A percentile compares a stretch with the other conserved stretches of the same genome.
Evolutionary conservation across 2,113 vertebrate species (phyloP).

Genomic region (Peromyscus maniculatus): DNA sequence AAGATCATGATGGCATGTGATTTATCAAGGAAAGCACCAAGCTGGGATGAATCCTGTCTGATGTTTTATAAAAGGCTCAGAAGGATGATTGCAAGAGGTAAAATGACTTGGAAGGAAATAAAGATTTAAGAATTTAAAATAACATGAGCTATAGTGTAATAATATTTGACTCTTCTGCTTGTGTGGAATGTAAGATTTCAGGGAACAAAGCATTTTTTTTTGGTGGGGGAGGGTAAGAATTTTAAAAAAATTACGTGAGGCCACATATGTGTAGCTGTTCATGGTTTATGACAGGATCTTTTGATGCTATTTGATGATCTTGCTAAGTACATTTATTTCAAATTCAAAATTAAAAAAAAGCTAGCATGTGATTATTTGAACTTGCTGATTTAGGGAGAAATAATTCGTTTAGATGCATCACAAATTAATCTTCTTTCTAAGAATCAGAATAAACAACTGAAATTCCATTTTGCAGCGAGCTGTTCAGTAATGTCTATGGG

Average conservation of each 20-base stretch:
- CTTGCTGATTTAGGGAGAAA: conserved; percentile 78
- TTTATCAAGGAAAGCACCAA: conserved; percentile 45
- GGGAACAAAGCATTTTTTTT: not conserved
- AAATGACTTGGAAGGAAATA: conserved; percentile 48
- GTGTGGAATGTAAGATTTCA: conserved; percentile 56
- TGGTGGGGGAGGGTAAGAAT: not conserved
- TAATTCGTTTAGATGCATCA: conserved; percentile 78
- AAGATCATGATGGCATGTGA: not conserved
- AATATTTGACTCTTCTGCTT: conserved; percentile 38
- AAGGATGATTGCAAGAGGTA: conserved; percentile 50
- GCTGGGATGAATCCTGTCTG: conserved; percentile 32
- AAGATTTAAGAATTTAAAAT: conserved; percentile 61
- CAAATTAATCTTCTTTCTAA: conserved; percentile 81
- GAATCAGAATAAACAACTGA: conserved; percentile 67
- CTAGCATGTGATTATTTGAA: conserved; percentile 75
- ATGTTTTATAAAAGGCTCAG: conserved; percentile 51
- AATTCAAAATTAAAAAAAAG: conserved; percentile 32
- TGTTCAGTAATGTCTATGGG: conserved; percentile 76
- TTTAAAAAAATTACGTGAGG: not conserved
- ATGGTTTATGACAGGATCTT: not conserved
- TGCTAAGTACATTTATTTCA: conserved; percentile 48
- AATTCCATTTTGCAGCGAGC: conserved; percentile 75
- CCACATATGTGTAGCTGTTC: not conserved
- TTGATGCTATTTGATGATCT: conserved; percentile 54
- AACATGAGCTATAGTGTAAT: not conserved